phyloP scores from a whole-genome alignment of 2,888 invertebrate genomes.

The Polyommatus icarus region DNA sequence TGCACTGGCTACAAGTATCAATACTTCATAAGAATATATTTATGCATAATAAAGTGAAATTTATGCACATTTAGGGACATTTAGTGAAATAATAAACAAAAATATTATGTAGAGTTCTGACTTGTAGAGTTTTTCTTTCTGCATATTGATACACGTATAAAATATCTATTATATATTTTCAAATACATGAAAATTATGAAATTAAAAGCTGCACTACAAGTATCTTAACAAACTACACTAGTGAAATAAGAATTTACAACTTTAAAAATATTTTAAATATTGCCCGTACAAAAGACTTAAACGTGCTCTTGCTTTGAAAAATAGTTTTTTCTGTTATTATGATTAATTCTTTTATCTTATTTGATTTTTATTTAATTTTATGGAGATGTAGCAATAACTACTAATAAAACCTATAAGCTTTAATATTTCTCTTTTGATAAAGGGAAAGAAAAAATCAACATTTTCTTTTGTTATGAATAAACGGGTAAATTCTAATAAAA shows the following conservation, averaged over 20 bases:
- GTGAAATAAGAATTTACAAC: neutral
- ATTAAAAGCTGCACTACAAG: neutral
- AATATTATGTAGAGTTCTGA: neutral
- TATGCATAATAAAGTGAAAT: neutral
- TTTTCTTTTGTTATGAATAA: neutral
- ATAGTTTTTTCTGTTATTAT: neutral
- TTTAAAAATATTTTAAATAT: neutral
- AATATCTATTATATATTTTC: neutral
- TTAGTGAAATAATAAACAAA: neutral
- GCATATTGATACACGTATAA: neutral
- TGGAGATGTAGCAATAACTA: neutral
- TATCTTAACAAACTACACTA: neutral
- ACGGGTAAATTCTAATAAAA: neutral
- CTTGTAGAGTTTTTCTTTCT: neutral
- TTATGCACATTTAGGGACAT: neutral
- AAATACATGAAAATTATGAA: neutral
- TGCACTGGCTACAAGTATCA: neutral
- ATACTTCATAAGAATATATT: slow-evolving; percentile 8
- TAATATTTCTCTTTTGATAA: neutral
- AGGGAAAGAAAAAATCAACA: neutral
- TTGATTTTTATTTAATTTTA: neutral
- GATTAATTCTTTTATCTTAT: neutral
- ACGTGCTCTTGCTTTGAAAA: slow-evolving; percentile 35
- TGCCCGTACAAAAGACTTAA: slow-evolving; percentile 46
- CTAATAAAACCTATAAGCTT: neutral